Evolutionary conservation across 2,113 vertebrate genomes (phyloP).

Genomic region (Psephotus haematonotus): DNA sequence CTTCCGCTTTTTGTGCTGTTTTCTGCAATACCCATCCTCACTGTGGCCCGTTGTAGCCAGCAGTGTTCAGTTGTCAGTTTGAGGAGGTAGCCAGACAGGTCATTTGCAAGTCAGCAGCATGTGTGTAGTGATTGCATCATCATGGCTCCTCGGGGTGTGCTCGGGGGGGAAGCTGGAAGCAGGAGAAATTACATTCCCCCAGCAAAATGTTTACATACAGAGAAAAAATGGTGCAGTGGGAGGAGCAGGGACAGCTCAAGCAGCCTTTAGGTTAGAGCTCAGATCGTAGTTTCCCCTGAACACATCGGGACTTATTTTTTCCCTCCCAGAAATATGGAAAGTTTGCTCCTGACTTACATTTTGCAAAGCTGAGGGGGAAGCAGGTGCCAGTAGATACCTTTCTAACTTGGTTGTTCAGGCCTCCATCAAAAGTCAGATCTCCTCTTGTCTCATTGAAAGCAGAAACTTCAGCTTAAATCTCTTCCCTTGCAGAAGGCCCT

Average conservation of each 20-base stretch:
- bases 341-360: not conserved
- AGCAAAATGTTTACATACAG: not conserved
- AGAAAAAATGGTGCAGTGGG: not conserved
- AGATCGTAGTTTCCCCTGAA: not conserved
- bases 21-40: not conserved
- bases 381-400: not conserved
- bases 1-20: not conserved
- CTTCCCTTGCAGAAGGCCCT: not conserved
- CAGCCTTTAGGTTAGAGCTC: not conserved
- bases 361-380: not conserved
- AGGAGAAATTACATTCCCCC: not conserved
- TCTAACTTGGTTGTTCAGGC: not conserved
- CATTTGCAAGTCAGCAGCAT: not conserved
- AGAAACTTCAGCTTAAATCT: not conserved
- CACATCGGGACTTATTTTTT: not conserved
- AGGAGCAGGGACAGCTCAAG: not conserved
- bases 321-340: not conserved
- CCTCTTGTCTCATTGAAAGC: not conserved
- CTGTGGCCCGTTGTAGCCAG: not conserved
- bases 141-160: not conserved
- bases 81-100: not conserved
- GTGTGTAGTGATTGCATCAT: not conserved
- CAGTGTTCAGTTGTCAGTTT: rapidly evolving
- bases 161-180: not conserved
- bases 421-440: not conserved